Conservation (phyloP, 2,888 invertebrate genomes). For the Drosophila rellima region DNA sequence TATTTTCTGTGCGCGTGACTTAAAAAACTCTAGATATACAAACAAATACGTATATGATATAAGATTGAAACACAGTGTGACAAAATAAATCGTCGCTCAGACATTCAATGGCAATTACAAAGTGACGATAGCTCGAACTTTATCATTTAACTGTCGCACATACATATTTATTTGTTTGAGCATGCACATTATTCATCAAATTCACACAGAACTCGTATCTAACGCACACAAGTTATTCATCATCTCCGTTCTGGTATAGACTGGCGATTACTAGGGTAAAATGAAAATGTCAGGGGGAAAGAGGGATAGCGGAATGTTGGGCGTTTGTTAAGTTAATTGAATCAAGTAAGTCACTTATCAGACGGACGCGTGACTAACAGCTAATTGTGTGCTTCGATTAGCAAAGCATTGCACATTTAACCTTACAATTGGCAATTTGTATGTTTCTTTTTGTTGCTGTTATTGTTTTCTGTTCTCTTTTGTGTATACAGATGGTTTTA, state of each 20-base stretch:
- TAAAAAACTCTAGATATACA: conserved; percentile 6
- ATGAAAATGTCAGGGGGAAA: not conserved
- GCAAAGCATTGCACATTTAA: conserved; percentile 59
- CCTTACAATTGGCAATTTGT: conserved; percentile 70
- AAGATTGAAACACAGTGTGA: conserved; percentile 15
- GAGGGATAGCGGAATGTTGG: conserved; percentile 5
- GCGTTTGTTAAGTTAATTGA: conserved; percentile 67
- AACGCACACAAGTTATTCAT: conserved; percentile 58
- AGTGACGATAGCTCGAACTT: conserved; percentile 49
- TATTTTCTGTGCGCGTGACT: conserved; percentile 63
- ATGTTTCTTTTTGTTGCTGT: conserved; percentile 35
- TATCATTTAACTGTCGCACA: conserved; percentile 34
- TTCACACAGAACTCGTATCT: conserved; percentile 35
- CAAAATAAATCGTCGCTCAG: conserved; percentile 49
- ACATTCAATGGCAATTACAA: conserved; percentile 43
- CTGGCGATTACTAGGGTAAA: conserved; percentile 22
- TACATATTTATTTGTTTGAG: conserved; percentile 15
- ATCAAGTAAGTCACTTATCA: conserved; percentile 77
- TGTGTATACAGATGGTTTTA: conserved; percentile 39
- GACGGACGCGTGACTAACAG: conserved; percentile 76
- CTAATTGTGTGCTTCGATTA: conserved; percentile 73
- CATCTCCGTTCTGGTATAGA: conserved; percentile 43
- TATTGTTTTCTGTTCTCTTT: conserved; percentile 16
- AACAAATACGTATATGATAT: conserved; percentile 13
- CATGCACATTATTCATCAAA: conserved; percentile 56